Base-by-base conservation (phyloP, 2,113 vertebrate genomes). In the Globicephala melas region DNA sequence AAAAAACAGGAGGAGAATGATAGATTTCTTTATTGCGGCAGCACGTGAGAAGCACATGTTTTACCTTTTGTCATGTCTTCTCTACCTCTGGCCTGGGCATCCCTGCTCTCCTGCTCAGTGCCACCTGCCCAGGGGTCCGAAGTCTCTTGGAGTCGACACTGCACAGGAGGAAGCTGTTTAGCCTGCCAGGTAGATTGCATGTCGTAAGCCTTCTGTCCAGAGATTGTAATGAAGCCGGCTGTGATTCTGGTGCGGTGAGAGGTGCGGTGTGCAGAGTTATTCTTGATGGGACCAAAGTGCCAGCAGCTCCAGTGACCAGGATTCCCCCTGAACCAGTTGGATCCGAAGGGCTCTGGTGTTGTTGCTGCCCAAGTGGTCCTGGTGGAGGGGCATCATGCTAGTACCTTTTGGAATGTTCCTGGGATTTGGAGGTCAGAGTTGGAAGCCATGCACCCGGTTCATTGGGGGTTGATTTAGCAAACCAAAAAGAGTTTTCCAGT, bases 11-110 rank as follows among this genome's bases (percentile, higher is more conserved):
- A 10, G n/a, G 41, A 58, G 21, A 63, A 21, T 28, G 23, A n/a
- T 33, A 2, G 23, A n/a, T 55, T 55, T 80, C 41, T 71, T 55
- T 62, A 8, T 23, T 62, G 21, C 5, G 47, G 23, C 36, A 18
- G 70, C 13, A 9, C 21, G 15, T 0, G 0, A 28, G 23, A 31
- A 36, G 14, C 11, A 10, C 1, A 38, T 1, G 0, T 21, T 36
- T 47, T 53, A 18, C 41, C 12, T 53, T 8, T 76, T 26, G 33
- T 28, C 44, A 1, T n/a, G 58, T 44, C 62, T 25, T 41, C 26
- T 36, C 38, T 63, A 0, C 28, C 68, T 31, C 38, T 26, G 26
- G 5, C 74, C 87, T 44, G 31, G 74, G 15, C 86, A 44, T 67
- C 67, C 20, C 28, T 1, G 0, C 17, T 55, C 36, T 47, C 31